Conservation (phyloP, 2,888 invertebrate species). For the Aleiodes alternator region DNA sequence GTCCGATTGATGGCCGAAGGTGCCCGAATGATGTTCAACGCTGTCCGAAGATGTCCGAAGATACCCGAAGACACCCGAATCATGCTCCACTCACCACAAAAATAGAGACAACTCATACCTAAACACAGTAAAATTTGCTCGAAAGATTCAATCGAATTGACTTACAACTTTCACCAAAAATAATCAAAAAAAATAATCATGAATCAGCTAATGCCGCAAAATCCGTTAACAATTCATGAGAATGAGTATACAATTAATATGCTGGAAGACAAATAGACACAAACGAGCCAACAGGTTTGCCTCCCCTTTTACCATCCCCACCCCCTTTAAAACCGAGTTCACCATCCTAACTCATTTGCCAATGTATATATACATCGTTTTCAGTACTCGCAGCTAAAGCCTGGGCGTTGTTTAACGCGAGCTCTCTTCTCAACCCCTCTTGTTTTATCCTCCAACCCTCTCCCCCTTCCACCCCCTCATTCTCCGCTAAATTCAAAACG, state of each 20-base stretch:
- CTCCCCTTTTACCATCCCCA: neutral
- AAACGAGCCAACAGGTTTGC: conserved; percentile 62
- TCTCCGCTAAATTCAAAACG: conserved; percentile 24
- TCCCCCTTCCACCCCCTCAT: too few species aligned
- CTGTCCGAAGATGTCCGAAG: too few species aligned
- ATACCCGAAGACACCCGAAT: too few species aligned
- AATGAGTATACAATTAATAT: conserved; percentile 52
- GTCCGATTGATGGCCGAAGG: too few species aligned
- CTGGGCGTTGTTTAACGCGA: conserved; percentile 45
- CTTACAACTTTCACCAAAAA: neutral
- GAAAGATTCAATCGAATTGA: too few species aligned
- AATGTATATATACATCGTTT: conserved; percentile 43
- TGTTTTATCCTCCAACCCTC: too few species aligned
- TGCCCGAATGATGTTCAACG: too few species aligned
- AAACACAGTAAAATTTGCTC: too few species aligned
- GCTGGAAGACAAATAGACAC: conserved; percentile 56
- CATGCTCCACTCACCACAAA: too few species aligned
- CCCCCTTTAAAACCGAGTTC: conserved; percentile 34
- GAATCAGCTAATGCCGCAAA: conserved; percentile 19
- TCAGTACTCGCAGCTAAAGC: conserved; percentile 40
- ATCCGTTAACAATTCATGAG: conserved; percentile 38
- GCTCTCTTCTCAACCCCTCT: conserved; percentile 37
- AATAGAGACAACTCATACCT: too few species aligned
- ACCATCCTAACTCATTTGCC: conserved; percentile 35
- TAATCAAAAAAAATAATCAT: neutral